Evolutionary conservation across 2,797 vertebrate genomes (phyloP).

Genomic region (Monodelphis domestica): DNA sequence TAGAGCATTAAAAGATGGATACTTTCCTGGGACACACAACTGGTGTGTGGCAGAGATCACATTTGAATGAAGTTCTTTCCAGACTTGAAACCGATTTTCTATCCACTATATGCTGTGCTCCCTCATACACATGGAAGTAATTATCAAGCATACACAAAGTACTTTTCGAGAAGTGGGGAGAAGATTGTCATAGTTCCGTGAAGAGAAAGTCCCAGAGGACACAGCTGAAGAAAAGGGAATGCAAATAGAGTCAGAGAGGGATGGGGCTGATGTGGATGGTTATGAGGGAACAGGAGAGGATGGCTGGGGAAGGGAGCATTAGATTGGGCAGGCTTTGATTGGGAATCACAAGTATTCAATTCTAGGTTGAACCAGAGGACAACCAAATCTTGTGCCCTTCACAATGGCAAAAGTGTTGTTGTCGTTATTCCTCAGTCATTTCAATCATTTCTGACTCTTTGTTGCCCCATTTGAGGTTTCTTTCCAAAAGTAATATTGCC

Average conservation of each 20-base stretch:
- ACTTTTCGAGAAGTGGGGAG: not conserved
- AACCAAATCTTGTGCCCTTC: not conserved
- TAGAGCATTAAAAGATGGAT: not conserved
- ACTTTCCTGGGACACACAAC: not conserved
- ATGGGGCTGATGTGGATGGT: not conserved
- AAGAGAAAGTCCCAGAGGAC: not conserved
- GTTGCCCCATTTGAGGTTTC: no score
- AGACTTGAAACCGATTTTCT: not conserved
- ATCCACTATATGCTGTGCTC: not conserved
- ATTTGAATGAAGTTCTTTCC: not conserved
- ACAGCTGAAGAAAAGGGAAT: not conserved
- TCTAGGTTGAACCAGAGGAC: not conserved
- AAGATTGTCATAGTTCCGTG: not conserved
- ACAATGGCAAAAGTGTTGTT: not conserved
- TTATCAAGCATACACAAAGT: not conserved
- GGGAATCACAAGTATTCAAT: not conserved
- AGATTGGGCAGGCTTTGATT: not conserved
- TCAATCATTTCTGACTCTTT: no score
- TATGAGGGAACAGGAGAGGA: not conserved
- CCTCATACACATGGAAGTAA: not conserved
- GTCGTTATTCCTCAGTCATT: no score
- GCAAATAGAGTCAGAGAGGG: not conserved
- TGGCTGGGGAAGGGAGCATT: not conserved
- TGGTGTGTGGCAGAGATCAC: not conserved
- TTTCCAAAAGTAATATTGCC: not conserved